Percentiles rank a stretch among this genome's conserved stretches.
Conservation (phyloP, 2,113 vertebrate species). For the Aegotheles bennettii region DNA sequence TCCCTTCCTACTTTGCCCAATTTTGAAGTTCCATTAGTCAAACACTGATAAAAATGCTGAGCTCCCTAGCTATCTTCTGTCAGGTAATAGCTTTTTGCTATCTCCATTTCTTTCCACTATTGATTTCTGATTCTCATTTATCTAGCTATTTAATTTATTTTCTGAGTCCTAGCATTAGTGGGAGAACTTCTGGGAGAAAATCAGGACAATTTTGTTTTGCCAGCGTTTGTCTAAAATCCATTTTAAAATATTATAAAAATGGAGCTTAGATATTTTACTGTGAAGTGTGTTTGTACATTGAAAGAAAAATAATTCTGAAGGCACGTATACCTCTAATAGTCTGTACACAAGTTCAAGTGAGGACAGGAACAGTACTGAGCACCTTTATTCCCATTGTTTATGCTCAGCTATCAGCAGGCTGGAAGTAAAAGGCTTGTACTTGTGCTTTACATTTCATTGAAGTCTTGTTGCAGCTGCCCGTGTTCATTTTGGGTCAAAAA, state of each 20-base stretch:
- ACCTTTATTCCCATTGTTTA: not conserved
- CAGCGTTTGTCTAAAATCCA: not conserved
- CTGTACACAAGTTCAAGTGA: not conserved
- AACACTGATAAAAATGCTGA: conserved; percentile 2
- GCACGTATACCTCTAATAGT: not conserved
- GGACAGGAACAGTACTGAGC: not conserved
- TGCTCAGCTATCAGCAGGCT: not conserved
- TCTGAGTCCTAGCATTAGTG: not conserved
- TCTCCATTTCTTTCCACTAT: not conserved
- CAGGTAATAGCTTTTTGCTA: conserved; percentile 16
- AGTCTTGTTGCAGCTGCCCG: not conserved
- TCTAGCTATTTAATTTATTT: not conserved
- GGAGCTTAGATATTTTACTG: not conserved
- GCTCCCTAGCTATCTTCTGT: not conserved
- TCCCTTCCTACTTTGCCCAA: not conserved
- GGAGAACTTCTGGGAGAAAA: not conserved
- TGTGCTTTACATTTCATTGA: not conserved
- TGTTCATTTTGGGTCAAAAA: not conserved
- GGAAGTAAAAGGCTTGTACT: not conserved
- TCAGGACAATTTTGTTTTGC: not conserved
- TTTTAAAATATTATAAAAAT: not conserved
- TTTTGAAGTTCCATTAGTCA: conserved; percentile 5
- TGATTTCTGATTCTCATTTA: not conserved
- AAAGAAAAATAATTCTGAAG: not conserved
- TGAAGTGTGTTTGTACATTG: not conserved